phyloP scores from a whole-genome alignment of 2,888 invertebrate species.

The Tipula vernalis region DNA sequence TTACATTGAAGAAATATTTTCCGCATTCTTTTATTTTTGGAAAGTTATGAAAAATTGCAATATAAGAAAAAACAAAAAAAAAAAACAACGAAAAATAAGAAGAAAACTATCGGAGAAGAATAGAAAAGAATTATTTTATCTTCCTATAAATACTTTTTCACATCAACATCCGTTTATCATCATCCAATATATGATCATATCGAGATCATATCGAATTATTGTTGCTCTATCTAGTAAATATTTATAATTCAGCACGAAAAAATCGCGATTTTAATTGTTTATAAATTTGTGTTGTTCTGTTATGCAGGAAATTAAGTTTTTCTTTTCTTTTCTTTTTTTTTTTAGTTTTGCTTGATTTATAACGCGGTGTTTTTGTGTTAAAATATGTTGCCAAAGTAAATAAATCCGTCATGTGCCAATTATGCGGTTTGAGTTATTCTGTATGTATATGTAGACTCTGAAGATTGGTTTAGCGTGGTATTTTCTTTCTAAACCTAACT shows the following conservation, averaged over 20 bases:
- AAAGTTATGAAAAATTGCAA: not conserved
- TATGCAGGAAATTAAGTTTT: not conserved
- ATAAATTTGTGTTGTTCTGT: not conserved
- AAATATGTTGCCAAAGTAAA: not conserved
- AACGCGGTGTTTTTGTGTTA: not conserved
- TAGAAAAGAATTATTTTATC: not conserved
- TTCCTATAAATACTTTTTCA: not conserved
- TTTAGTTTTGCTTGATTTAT: not conserved
- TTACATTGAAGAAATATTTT: too few relatives aligned
- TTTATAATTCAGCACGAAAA: not conserved
- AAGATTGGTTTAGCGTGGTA: not conserved
- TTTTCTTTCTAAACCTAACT: too few relatives aligned
- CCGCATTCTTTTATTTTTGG: not conserved
- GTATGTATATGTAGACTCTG: not conserved
- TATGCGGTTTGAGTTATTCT: not conserved
- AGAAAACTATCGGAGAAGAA: not conserved
- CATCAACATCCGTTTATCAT: not conserved
- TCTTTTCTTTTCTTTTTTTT: not conserved
- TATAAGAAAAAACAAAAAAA: not conserved
- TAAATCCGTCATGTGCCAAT: not conserved
- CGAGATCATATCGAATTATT: not conserved
- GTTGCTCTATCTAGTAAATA: not conserved
- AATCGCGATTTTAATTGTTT: not conserved
- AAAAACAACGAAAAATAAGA: too few relatives aligned
- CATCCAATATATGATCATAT: not conserved